Evolutionary conservation across 2,888 invertebrate genomes (phyloP).

Genomic region (Chloroclysta siterata): DNA sequence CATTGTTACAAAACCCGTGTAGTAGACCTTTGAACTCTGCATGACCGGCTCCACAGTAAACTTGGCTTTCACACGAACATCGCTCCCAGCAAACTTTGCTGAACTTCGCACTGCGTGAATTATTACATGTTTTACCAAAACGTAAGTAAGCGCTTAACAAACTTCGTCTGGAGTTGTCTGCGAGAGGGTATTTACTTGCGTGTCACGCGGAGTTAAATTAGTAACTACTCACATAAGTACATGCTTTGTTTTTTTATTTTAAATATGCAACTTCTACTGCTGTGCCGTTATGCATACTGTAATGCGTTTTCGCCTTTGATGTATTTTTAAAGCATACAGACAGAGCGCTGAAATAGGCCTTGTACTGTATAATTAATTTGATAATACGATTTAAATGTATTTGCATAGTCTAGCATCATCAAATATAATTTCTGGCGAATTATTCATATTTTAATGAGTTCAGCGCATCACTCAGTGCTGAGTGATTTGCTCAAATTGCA

Average conservation of each 20-base stretch:
- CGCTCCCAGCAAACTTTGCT: slow-evolving; percentile 66
- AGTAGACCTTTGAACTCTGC: slow-evolving; percentile 10
- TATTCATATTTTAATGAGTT: slow-evolving; percentile 29
- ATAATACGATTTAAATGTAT: slow-evolving; percentile 9
- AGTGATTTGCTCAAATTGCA: slow-evolving; percentile 13
- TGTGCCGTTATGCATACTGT: too few relatives aligned
- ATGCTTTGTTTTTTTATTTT: slow-evolving; percentile 1
- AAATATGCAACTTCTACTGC: not conserved
- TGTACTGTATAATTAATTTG: slow-evolving; percentile 4
- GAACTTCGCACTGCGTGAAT: slow-evolving; percentile 64
- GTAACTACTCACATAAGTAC: slow-evolving; percentile 11
- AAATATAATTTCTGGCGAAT: slow-evolving; percentile 21
- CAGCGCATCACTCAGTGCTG: slow-evolving; percentile 19
- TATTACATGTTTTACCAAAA: slow-evolving; percentile 74
- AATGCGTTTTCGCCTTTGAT: not conserved
- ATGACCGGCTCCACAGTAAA: slow-evolving; percentile 49
- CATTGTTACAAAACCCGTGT: slow-evolving; percentile 7
- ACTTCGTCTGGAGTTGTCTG: slow-evolving; percentile 59
- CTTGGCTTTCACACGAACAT: slow-evolving; percentile 68
- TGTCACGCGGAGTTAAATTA: slow-evolving; percentile 40
- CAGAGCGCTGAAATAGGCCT: too few relatives aligned
- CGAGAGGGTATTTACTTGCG: slow-evolving; percentile 49
- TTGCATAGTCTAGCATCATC: slow-evolving; percentile 21
- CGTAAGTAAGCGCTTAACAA: slow-evolving; percentile 67
- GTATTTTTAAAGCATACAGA: not conserved